Percentiles rank a stretch among this genome's conserved stretches.
Evolutionary conservation across 2,113 vertebrate genomes (phyloP).

Genomic region (Poeciliopsis retropinna): DNA sequence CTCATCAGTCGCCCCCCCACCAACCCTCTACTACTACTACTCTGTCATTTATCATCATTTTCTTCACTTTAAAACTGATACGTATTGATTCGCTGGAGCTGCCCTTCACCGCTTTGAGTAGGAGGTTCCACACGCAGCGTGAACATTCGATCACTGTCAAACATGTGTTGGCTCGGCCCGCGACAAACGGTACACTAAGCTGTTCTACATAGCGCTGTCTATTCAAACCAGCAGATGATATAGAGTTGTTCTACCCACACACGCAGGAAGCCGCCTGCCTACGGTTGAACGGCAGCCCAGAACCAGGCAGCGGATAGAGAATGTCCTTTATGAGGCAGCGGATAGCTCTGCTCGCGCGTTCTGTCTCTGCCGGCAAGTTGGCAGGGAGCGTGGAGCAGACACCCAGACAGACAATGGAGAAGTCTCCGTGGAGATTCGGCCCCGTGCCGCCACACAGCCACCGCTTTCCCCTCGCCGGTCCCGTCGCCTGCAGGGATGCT

Average conservation of each 20-base stretch:
- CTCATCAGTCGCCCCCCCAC: constrained; percentile 32
- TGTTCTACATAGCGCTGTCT: constrained; percentile 55
- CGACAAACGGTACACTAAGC: constrained; percentile 66
- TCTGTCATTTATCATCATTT: constrained; percentile 68
- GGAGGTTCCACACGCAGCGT: constrained; percentile 58
- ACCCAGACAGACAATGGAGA: constrained; percentile 61
- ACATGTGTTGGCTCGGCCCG: constrained; percentile 60
- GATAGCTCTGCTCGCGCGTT: constrained; percentile 52
- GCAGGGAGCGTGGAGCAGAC: constrained; percentile 52
- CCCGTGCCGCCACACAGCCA: constrained; percentile 34
- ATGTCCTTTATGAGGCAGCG: constrained; percentile 62
- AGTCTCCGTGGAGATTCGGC: constrained; percentile 62
- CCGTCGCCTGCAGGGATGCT: constrained; percentile 33
- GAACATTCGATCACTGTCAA: constrained; percentile 75
- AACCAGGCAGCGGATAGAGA: constrained; percentile 52
- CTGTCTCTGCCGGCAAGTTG: constrained; percentile 51
- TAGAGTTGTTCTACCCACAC: constrained; percentile 70
- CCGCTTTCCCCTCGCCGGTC: constrained; percentile 21
- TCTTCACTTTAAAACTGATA: constrained; percentile 55
- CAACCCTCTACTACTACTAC: no score
- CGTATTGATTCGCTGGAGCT: constrained; percentile 58
- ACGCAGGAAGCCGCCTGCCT: constrained; percentile 66
- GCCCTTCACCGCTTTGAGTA: constrained; percentile 58
- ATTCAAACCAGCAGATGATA: constrained; percentile 67
- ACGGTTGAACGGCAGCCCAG: constrained; percentile 73